Base-by-base conservation (phyloP, 2,888 invertebrate species). In the Andrena haemorrhoa region DNA sequence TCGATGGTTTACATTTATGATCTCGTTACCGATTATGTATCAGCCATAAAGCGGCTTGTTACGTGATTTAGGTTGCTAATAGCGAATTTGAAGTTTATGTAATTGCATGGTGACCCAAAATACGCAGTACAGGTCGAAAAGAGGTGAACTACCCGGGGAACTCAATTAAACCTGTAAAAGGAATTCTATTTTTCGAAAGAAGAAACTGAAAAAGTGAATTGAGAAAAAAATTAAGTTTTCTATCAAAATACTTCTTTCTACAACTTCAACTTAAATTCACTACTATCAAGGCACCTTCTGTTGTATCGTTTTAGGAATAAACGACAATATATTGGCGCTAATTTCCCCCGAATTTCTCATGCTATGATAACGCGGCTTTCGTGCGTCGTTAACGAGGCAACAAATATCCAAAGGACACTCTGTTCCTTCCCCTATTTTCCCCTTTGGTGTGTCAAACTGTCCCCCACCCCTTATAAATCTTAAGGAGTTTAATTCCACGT, bases 401-500 rank as follows among this genome's bases (percentile, higher is more conserved):
- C 63, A 70, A 56, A 82, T 56, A 65, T 41, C 63, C 8, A 0
- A 56, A 26, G 47, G 58, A 66, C 12, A 23, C 61, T 41, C 56
- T 26, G n/a, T 7, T 23, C 31, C 23, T 56, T 35, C 73, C 20
- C 51, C 63, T 31, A 23, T 41, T 64, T 20, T 58, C 47, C n/a
- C 6, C 33, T 20, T 26, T 31, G 35, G 58, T 77, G 70, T 77
- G 85, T 90, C 89, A 84, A 87, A 79, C 74, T 51, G 58, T 66
- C 63, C 49, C 70, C 66, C 79, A 58, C 35, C 75, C 64, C 80
- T 88, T 89, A 90, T 90, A 91, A 90, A 90, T 89, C 91, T 87
- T 81, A 87, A 90, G 85, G 82, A 88, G 88, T 90, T 89, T 89
- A 91, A 91, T 91, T 87, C 85, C 79, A 66, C 83, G 88, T 89